A percentile compares a stretch with the other conserved stretches of the same genome.
Conservation (phyloP, 2,888 invertebrate genomes). For the Oscheius onirici region DNA sequence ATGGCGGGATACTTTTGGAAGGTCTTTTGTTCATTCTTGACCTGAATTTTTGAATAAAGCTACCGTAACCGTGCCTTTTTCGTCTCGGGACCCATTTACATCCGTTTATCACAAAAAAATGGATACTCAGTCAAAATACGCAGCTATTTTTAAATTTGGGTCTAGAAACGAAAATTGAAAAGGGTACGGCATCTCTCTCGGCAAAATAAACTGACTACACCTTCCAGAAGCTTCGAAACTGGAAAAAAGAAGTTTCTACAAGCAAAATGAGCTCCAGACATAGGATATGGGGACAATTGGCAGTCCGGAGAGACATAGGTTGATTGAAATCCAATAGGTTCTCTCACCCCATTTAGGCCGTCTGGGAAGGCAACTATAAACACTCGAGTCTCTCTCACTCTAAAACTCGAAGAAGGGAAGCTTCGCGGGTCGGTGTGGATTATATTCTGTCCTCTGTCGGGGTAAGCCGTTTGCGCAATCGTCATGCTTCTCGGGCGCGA, state of each 20-base stretch:
- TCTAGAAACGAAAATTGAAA: background rate
- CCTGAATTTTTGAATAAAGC: too few relatives aligned
- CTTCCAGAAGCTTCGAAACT: too few relatives aligned
- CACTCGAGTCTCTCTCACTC: background rate
- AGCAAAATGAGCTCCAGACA: background rate
- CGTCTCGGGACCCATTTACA: too few relatives aligned
- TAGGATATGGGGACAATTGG: background rate
- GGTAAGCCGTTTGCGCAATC: constrained; percentile 10
- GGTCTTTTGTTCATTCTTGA: too few relatives aligned
- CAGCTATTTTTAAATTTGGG: background rate
- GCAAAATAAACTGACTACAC: too few relatives aligned
- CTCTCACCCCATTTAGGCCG: background rate
- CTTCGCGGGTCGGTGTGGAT: background rate
- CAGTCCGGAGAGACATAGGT: background rate
- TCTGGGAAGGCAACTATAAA: background rate
- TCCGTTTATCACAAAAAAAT: too few relatives aligned
- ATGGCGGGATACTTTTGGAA: too few relatives aligned
- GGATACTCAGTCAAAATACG: too few relatives aligned
- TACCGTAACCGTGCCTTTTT: too few relatives aligned
- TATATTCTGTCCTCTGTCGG: background rate
- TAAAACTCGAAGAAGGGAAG: constrained; percentile 8
- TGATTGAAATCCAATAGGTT: constrained; percentile 5
- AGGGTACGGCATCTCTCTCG: too few relatives aligned
- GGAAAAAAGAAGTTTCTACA: background rate
- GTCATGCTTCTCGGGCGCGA: background rate